These are phyloP conservation scores for Porphyrio hochstetteri DNA, from an alignment of 2,113 vertebrate species.

Conservation along the genomic window DNA sequence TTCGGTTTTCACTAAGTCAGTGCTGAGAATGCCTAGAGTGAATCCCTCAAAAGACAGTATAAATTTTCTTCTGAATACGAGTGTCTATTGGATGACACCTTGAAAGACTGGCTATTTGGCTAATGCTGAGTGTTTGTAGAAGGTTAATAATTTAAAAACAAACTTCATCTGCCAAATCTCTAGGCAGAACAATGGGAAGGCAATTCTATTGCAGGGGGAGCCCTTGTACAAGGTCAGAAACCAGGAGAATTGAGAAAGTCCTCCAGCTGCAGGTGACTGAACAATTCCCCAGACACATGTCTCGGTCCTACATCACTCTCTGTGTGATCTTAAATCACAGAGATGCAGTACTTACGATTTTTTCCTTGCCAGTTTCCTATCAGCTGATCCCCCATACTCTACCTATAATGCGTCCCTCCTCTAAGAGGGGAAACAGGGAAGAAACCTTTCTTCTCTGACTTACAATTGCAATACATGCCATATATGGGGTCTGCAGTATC, in stretches of 20 bases:
- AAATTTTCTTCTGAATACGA: background rate
- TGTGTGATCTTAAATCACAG: background rate
- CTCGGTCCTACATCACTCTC: accelerated
- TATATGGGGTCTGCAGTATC: background rate
- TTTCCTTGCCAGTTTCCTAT: background rate
- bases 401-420: background rate
- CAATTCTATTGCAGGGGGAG: background rate
- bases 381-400: background rate
- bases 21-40: background rate
- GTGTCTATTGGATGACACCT: background rate
- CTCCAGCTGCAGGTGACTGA: background rate
- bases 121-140: accelerated
- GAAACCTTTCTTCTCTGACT: background rate
- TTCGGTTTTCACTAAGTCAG: background rate
- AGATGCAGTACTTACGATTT: background rate
- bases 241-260: background rate
- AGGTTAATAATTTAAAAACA: background rate
- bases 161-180: background rate
- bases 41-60: background rate
- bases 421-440: background rate
- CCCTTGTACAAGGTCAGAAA: background rate
- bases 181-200: background rate
- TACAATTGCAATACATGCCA: accelerated
- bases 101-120: background rate
- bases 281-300: background rate